Conservation (phyloP, 2,797 vertebrate species). For the Novumbra hubbsi region DNA sequence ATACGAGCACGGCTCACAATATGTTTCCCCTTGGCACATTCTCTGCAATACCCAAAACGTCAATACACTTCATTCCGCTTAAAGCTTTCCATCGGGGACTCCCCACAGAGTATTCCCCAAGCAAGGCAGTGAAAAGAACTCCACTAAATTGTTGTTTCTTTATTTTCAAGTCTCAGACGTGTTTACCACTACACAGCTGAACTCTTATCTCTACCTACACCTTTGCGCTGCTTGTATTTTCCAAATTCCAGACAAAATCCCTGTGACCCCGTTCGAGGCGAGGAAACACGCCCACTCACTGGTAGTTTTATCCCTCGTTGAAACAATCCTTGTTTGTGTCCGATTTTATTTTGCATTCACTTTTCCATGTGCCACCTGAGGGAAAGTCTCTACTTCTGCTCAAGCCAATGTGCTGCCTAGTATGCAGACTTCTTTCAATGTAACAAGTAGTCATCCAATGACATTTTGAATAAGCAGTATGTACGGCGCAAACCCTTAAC, state of each 20-base stretch:
- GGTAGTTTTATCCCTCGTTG: conserved; percentile 26
- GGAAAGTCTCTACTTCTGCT: background rate
- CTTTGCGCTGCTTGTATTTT: conserved; percentile 36
- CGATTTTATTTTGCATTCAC: background rate
- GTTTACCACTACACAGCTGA: conserved; percentile 42
- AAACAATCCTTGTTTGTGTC: conserved; percentile 1
- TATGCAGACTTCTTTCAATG: background rate
- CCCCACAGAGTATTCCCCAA: background rate
- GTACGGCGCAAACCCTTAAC: background rate
- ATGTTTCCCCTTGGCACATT: background rate
- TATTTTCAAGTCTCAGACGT: conserved; percentile 33
- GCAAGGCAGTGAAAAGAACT: background rate
- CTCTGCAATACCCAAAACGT: background rate
- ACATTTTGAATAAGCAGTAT: background rate
- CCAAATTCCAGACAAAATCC: conserved; percentile 40
- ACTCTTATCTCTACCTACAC: conserved; percentile 42
- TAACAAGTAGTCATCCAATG: background rate
- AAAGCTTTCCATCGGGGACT: background rate
- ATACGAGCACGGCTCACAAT: background rate
- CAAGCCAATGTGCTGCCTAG: background rate
- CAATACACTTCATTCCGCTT: background rate
- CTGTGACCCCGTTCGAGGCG: conserved; percentile 17
- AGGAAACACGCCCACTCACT: conserved; percentile 13
- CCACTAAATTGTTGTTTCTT: background rate
- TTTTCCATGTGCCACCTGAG: background rate